Evolutionary conservation across 1,140 invertebrate species (phyloP), one percentile per base, ranked within the genome.

Genomic region (Lordiphosa collinella): DNA sequence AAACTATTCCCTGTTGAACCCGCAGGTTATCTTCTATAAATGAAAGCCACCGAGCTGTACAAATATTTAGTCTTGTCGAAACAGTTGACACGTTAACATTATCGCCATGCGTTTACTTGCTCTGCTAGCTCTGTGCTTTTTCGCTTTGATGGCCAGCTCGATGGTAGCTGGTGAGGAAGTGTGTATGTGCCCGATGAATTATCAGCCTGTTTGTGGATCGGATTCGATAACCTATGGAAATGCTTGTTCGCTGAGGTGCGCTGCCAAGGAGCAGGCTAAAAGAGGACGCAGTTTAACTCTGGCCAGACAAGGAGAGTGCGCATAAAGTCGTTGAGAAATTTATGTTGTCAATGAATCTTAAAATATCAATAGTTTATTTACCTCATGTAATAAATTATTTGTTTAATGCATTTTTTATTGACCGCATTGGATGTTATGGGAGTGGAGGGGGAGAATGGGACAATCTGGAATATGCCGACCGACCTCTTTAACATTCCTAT

Each of bases 121-220:
- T 12, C 11, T 84, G 13, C 38, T 84, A 9, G 37, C 60, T 0
- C 3, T 78, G 13, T 58, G 56, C 35, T 50, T 82, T 37, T 6
- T 64, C 8, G 67, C 56, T 7, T 38, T 69, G 22, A 12, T 76
- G 43, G 58, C 38, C 11, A 11, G 37, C 54, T n/a, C 48, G 49
- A 13, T 7, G 25, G 25, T 5, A 2, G 25, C 34, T 1, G 47
- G 25, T 1, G 41, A 48, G 3, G 11, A 46, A 8, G 6, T 40
- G 1, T 88, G 86, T 29, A 35, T 54, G 8, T 88, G 86, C 37
- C 43, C 74, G 2, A 56, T 70, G 6, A 66, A 60, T 46, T 65
- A 68, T 16, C 38, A 60, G 2, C 67, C 53, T 3, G 70, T 88
- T 11, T 88, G 86, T 18, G 86, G 76, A 29, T 64, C 64, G 8